Base-by-base conservation (phyloP, 2,888 invertebrate genomes). In the Lycia hirtaria region DNA sequence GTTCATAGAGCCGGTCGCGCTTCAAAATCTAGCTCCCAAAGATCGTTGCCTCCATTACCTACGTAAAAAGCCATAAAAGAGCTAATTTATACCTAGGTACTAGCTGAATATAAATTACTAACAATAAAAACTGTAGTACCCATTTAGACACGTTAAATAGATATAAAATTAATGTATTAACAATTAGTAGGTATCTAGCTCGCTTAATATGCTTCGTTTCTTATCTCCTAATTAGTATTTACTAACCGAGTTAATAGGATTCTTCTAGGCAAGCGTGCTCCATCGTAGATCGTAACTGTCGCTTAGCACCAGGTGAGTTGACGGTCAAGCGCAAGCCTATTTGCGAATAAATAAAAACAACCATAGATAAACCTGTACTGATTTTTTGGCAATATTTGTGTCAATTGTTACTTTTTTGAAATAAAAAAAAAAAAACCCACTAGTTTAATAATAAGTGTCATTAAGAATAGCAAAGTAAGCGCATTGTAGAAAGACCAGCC, bases 41-140 rank as follows among this genome's bases (percentile, higher is more conserved):
- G 63, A 64, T 60, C 63, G 62, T 52, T 67, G 60, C 19, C 64
- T 58, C 43, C 54, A 49, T 47, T 45, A 54, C 40, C 43, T 48
- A 47, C 52, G 51, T 38, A 57, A 48, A 62, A 61, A 60, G 20
- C 35, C 10, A 53, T 45, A 41, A 54, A 49, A 58, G 49, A 61
- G 37, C 50, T 52, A 60, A 65, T 65, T 26, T 62, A 62, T 62
- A 56, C 51, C 49, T 54, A 55, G 60, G 45, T 66, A 57, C 15
- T n/a, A 26, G 35, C 48, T 24, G 56, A 59, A 64, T 62, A 55
- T 60, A 58, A 66, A 66, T 60, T 56, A 60, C 53, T 24, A 17
- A 52, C 60, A 19, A 57, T 58, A 60, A 65, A 62, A 62, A 55
- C 49, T 56, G 35, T 51, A 57, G 56, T 41, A 35, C n/a, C 33